Base-by-base conservation (phyloP, 2,888 invertebrate species). In the Macrosiphum euphorbiae region DNA sequence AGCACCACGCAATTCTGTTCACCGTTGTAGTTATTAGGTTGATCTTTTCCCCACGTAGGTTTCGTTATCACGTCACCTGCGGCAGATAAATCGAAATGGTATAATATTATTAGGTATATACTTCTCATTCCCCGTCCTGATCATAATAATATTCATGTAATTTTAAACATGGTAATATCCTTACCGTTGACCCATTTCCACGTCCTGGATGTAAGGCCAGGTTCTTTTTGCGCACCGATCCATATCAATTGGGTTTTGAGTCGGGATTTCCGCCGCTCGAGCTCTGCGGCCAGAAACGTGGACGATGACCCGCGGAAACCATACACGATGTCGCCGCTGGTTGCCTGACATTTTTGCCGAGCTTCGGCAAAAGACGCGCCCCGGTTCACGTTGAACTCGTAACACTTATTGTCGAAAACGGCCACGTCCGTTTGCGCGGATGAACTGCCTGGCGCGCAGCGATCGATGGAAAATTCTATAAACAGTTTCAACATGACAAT, bases 1-100 rank as follows among this genome's bases (percentile, higher is more conserved):
- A 99, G 96, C 28, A 98, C 98, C n/a, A 98, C 98, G 96, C 99
- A 99, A 96, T 99, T 98, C 96, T 99, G 99, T 95, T 99, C 98
- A 0, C 98, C 98, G 95, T 99, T 99, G 96, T 99, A 99, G 96
- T 99, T 99, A 96, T 99, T 99, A 0, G 99, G 99, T 95, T 99
- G 99, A 95, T 98, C 98, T 95, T 98, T 98, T 91, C 98, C 98
- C 99, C 99, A 99, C 0, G 98, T 97, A 10, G 98, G 98, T 95
- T 97, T 97, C 16, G 97, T 97, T 20, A 98, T 97, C 92, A 97
- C 96, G 95, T 98, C 98, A 89, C 98, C 98, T 98, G 95, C 41
- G 50, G 28, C 26, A 88, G 7, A 20, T 78, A 78, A 78, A 78
- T 78, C 20, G 35, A 78, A 5, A 78, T 35, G 16, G 35, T 67